phyloP scores from a whole-genome alignment of 2,113 vertebrate species.

The Leiothrix lutea region DNA sequence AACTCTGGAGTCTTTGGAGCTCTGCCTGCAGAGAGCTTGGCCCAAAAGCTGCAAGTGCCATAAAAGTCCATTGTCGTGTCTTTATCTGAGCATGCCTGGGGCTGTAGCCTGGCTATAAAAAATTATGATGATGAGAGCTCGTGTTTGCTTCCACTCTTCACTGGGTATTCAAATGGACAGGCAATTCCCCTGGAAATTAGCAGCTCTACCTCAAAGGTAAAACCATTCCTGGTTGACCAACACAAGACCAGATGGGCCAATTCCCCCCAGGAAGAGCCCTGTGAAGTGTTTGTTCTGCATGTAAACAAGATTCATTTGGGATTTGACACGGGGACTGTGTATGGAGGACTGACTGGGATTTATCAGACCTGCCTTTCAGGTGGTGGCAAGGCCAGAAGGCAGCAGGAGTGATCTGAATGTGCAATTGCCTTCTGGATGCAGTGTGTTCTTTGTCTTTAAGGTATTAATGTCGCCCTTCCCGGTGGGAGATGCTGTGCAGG shows the following conservation, averaged over 20 bases:
- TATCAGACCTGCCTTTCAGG: background rate
- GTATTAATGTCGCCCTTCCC: background rate
- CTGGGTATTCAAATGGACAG: background rate
- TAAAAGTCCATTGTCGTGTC: background rate
- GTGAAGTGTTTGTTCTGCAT: background rate
- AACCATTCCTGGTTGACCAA: background rate
- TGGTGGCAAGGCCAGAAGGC: background rate
- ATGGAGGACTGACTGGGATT: background rate
- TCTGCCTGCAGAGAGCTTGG: slow-evolving; percentile 4
- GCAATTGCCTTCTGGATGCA: background rate
- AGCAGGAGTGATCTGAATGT: background rate
- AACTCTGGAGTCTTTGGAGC: slow-evolving; percentile 29
- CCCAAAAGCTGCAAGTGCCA: background rate
- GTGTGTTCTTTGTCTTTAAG: background rate
- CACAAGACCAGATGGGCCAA: background rate
- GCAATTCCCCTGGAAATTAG: background rate
- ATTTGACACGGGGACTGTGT: background rate
- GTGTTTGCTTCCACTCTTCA: background rate
- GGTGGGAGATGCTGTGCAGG: background rate
- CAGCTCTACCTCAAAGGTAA: background rate
- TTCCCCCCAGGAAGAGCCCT: background rate
- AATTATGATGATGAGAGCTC: background rate
- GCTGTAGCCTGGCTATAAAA: background rate
- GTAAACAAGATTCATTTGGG: background rate
- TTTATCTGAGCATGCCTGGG: background rate